phyloP scores from a whole-genome alignment of 2,797 vertebrate species.

The Peromyscus aztecus region DNA sequence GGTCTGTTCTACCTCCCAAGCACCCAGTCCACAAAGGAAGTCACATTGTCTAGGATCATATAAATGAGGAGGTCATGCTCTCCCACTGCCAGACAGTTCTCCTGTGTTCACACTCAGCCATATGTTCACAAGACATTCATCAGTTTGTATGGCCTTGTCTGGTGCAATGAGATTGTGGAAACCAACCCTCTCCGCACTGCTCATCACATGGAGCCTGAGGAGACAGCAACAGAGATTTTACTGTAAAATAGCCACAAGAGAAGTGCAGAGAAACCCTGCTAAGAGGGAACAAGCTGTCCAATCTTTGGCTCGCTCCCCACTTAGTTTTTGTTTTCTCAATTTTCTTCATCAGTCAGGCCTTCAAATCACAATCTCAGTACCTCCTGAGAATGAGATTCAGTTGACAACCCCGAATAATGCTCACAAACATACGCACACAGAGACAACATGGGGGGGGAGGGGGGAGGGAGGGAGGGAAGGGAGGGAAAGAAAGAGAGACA shows the following conservation, averaged over 20 bases:
- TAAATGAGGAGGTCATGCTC: not conserved
- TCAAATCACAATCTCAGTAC: not conserved
- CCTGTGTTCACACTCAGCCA: not conserved
- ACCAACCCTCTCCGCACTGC: not conserved
- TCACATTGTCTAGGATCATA: not conserved
- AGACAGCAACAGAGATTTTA: not conserved
- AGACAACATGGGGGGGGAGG: not conserved
- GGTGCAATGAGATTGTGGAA: not conserved
- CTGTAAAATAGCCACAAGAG: not conserved
- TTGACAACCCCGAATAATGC: slow-evolving; percentile 27
- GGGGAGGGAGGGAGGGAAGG: no score
- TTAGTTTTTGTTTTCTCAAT: not conserved
- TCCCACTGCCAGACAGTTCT: not conserved
- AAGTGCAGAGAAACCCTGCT: not conserved
- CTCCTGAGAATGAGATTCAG: slow-evolving; percentile 23
- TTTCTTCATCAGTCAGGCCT: not conserved
- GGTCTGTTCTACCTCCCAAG: not conserved
- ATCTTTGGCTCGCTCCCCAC: not conserved
- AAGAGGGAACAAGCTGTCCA: not conserved
- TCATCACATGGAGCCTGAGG: not conserved
- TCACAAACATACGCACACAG: not conserved
- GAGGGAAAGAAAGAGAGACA: not conserved
- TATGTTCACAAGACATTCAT: not conserved
- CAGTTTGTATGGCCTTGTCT: not conserved
- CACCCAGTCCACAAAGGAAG: not conserved